Percentiles rank a stretch among this genome's conserved stretches.
Evolutionary conservation across 2,888 invertebrate species (phyloP).

Genomic region (Bursaphelenchus okinawaensis): DNA sequence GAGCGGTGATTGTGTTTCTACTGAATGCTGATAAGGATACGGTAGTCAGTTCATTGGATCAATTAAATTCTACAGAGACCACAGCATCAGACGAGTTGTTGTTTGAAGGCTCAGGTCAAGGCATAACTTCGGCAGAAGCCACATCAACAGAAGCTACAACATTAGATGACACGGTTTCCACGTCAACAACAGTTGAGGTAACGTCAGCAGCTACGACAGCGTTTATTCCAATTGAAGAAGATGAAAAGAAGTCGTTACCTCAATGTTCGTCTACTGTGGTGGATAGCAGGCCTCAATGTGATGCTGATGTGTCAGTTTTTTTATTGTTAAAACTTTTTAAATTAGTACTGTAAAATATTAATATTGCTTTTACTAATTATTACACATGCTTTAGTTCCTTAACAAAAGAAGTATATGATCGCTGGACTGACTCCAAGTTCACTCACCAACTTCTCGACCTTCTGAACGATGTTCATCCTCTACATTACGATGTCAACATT

Average conservation of each 20-base stretch:
- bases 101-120: not conserved
- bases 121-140: not conserved
- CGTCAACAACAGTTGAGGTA: too few relatives aligned
- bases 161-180: not conserved
- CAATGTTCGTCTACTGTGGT: not conserved
- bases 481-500: constrained; percentile 14
- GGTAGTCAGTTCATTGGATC: not conserved
- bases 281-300: not conserved
- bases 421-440: not conserved
- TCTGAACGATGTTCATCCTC: constrained; percentile 3
- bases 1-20: not conserved
- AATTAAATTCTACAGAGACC: not conserved
- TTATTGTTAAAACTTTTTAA: not conserved
- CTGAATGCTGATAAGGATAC: not conserved
- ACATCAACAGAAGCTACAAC: not conserved
- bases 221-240: not conserved
- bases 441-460: not conserved
- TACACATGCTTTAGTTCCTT: too few relatives aligned
- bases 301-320: not conserved
- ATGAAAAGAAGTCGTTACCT: not conserved
- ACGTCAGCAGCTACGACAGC: not conserved
- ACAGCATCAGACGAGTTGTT: not conserved
- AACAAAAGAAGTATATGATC: not conserved
- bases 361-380: too few relatives aligned
- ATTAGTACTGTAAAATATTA: too few relatives aligned